phyloP scores from a whole-genome alignment of 2,113 vertebrate genomes.

The Sebastes schlegelii region DNA sequence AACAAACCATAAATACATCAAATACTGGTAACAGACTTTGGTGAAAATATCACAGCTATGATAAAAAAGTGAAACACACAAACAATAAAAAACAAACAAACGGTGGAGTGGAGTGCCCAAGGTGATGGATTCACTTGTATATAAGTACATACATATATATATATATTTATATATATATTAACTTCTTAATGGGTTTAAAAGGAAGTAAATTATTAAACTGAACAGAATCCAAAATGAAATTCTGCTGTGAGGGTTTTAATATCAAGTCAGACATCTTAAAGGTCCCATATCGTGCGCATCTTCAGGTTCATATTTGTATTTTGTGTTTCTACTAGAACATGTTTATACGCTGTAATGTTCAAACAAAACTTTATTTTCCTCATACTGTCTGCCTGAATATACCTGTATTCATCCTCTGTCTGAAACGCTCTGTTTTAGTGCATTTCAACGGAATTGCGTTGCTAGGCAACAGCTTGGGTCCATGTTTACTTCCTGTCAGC shows the following conservation, averaged over 20 bases:
- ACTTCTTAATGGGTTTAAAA: slow-evolving; percentile 26
- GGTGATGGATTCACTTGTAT: slow-evolving; percentile 34
- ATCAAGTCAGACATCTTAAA: background rate
- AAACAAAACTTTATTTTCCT: no score
- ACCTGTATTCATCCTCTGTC: no score
- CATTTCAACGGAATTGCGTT: no score
- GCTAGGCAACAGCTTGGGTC: no score
- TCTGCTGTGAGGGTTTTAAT: background rate
- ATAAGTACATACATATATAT: slow-evolving; percentile 44
- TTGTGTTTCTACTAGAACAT: no score
- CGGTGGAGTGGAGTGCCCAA: slow-evolving; percentile 27
- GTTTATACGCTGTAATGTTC: no score
- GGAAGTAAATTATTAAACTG: slow-evolving; percentile 8
- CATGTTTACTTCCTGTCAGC: no score
- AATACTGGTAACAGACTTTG: slow-evolving; percentile 68
- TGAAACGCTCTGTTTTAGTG: no score
- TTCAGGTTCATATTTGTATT: no score
- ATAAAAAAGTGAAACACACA: slow-evolving; percentile 45
- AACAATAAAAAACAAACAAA: background rate
- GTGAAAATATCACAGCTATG: slow-evolving; percentile 63
- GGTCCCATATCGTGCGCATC: no score
- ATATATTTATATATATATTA: slow-evolving; percentile 48
- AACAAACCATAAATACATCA: slow-evolving; percentile 78
- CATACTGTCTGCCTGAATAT: no score
- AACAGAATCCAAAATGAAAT: background rate